phyloP scores from a whole-genome alignment of 2,113 vertebrate genomes.

The Raphicerus campestris region DNA sequence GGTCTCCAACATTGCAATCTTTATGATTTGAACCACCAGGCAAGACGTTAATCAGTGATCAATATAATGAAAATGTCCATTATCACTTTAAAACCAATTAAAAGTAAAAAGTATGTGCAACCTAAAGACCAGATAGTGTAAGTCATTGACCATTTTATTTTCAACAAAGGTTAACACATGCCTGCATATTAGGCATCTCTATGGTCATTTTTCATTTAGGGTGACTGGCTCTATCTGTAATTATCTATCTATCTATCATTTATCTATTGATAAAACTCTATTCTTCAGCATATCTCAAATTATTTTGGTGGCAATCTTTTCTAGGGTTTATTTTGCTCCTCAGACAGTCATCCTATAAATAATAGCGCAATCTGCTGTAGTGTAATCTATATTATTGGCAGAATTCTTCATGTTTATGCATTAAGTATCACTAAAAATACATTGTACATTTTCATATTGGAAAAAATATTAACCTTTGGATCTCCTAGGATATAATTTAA shows the following conservation, averaged over 20 bases:
- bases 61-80: background rate
- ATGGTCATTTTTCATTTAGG: background rate
- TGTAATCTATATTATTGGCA: constrained; percentile 50
- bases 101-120: background rate
- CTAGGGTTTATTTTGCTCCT: constrained; percentile 15
- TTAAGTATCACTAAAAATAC: constrained; percentile 41
- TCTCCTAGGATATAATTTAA: background rate
- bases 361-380: background rate
- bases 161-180: background rate
- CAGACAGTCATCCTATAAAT: constrained; percentile 53
- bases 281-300: background rate
- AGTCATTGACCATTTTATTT: background rate
- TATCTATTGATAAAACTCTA: background rate
- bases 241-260: background rate
- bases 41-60: background rate
- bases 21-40: background rate
- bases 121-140: background rate
- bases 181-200: background rate
- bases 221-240: background rate
- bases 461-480: constrained; percentile 32
- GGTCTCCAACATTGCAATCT: background rate
- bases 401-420: constrained; percentile 51
- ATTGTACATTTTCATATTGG: background rate
- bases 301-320: background rate
- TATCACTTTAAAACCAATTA: background rate